Percentiles rank a stretch among this genome's conserved stretches.
Evolutionary conservation across 2,113 vertebrate species (phyloP).

Genomic region (Pygoscelis antarcticus): DNA sequence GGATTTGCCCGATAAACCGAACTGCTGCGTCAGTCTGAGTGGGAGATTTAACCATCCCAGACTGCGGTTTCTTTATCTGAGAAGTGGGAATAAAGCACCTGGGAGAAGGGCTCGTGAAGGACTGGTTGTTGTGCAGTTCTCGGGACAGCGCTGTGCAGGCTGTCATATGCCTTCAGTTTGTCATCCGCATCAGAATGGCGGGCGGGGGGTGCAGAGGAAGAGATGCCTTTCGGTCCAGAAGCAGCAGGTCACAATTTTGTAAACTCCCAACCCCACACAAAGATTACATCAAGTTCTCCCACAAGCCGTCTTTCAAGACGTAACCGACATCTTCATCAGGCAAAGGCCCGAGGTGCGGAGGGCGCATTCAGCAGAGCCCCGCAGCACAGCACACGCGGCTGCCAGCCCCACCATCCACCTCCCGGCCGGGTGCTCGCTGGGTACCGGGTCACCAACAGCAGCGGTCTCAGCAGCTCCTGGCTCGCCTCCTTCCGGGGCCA

Average conservation of each 20-base stretch:
- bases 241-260: no score
- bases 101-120: neutral
- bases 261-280: neutral
- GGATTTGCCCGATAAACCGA: neutral
- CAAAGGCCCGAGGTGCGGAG: no score
- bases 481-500: neutral
- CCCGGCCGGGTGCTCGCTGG: fast-evolving
- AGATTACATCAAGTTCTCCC: neutral
- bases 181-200: fast-evolving
- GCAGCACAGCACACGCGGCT: neutral
- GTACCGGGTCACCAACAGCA: neutral
- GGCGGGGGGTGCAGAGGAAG: no score
- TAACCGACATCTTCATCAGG: fast-evolving
- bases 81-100: neutral
- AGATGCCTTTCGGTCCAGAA: neutral
- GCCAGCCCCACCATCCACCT: neutral
- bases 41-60: neutral
- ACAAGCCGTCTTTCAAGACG: no score
- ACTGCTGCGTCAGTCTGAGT: fast-evolving
- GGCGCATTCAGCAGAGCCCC: neutral
- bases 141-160: neutral
- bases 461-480: neutral
- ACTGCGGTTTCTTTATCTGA: no score
- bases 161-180: neutral
- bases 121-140: neutral